A percentile compares a stretch with the other conserved stretches of the same genome.
These are phyloP conservation scores for Dicerorhinus sumatrensis DNA, from an alignment of 2,113 vertebrate genomes.

Conservation along the genomic window DNA sequence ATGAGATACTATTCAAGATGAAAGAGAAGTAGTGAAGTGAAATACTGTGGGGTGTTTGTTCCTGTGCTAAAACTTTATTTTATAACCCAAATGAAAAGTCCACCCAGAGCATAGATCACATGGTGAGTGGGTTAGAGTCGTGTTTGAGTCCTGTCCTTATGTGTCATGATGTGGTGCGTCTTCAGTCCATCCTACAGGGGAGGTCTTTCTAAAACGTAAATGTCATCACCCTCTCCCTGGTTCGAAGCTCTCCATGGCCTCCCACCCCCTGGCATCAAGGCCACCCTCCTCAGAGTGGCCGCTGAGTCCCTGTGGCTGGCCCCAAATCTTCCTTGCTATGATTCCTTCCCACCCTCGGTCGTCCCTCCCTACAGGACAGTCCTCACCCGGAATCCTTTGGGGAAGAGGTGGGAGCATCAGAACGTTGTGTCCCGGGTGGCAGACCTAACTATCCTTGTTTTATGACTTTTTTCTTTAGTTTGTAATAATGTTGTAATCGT, in stretches of 20 bases:
- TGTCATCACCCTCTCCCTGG: fast-evolving
- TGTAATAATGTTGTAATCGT: fast-evolving
- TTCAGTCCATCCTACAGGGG: neutral
- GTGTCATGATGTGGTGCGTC: fast-evolving
- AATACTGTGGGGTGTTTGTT: fast-evolving
- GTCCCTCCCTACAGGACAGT: neutral
- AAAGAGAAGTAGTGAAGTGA: fast-evolving
- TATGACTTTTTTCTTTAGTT: neutral
- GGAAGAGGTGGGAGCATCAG: too few species aligned
- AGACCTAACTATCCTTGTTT: neutral
- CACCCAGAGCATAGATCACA: neutral
- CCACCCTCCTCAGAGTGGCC: neutral
- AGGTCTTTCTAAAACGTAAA: neutral
- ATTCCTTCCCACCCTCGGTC: fast-evolving
- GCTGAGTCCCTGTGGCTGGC: too few species aligned
- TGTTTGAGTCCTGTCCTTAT: fast-evolving
- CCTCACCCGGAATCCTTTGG: too few species aligned
- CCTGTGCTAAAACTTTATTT: neutral
- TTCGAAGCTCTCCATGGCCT: neutral
- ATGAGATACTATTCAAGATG: fast-evolving
- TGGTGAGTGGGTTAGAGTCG: fast-evolving
- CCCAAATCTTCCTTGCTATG: neutral
- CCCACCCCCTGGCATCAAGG: neutral
- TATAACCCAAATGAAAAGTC: too few species aligned
- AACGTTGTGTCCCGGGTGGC: fast-evolving